phyloP scores from a whole-genome alignment of 2,797 vertebrate genomes.

The Parauchenoglanis ngamensis region DNA sequence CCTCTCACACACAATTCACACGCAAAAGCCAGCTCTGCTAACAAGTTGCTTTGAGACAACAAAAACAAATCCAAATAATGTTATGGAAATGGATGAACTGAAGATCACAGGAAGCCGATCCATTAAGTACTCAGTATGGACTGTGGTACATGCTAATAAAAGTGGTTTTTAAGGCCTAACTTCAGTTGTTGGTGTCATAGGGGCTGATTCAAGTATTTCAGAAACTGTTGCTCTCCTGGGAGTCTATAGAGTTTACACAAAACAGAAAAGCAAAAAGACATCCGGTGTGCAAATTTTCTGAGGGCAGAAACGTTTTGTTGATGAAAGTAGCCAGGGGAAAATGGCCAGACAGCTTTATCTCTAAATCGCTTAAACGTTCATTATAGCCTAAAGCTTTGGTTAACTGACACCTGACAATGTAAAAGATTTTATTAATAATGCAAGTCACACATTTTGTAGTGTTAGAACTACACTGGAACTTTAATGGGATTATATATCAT shows the following conservation, averaged over 20 bases:
- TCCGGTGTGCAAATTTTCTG: not conserved
- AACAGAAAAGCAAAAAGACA: not conserved
- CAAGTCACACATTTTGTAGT: not conserved
- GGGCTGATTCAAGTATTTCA: not conserved
- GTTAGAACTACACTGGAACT: not conserved
- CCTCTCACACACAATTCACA: not conserved
- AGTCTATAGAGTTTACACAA: not conserved
- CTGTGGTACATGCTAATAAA: not conserved
- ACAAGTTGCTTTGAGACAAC: not conserved
- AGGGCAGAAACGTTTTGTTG: not conserved
- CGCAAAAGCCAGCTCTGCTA: not conserved
- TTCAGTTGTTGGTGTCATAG: not conserved
- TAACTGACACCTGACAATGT: not conserved
- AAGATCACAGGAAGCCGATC: not conserved
- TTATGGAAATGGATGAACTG: not conserved
- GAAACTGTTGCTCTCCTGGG: not conserved
- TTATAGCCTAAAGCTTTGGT: not conserved
- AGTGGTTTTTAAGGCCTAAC: not conserved
- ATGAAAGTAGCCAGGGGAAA: not conserved
- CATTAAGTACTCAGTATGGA: not conserved
- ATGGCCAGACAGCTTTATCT: too few species aligned
- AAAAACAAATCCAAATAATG: not conserved
- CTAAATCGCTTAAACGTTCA: too few species aligned
- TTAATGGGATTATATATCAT: too few species aligned
- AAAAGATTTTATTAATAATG: not conserved